Evolutionary conservation across 2,888 invertebrate species (phyloP).

Genomic region (Drosophila stalkeri): DNA sequence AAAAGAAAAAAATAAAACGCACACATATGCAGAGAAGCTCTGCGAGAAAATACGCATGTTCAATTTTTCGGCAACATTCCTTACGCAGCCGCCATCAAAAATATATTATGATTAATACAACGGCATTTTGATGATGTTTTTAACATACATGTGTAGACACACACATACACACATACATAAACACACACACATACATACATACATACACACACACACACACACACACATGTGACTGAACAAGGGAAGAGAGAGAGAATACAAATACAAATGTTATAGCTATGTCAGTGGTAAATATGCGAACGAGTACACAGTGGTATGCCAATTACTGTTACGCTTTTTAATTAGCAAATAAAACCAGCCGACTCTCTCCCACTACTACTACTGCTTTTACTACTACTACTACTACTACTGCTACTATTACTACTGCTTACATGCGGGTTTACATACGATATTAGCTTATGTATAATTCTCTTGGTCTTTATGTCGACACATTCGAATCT

Average conservation of each 20-base stretch:
- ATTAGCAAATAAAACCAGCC: conserved; percentile 56
- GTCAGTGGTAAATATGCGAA: conserved; percentile 44
- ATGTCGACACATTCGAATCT: conserved; percentile 18
- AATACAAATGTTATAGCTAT: conserved; percentile 35
- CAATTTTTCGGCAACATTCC: conserved; percentile 64
- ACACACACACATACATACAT: not conserved
- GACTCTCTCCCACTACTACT: conserved; percentile 1
- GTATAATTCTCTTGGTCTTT: conserved; percentile 28
- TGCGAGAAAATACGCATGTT: conserved; percentile 43
- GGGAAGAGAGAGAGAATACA: conserved; percentile 25
- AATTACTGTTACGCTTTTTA: conserved; percentile 79
- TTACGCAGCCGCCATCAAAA: conserved; percentile 54
- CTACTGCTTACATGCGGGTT: conserved; percentile 25
- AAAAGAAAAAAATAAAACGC: too few relatives aligned
- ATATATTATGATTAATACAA: conserved; percentile 79
- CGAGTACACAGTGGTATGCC: conserved; percentile 69
- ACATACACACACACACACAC: not conserved
- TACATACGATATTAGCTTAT: conserved; percentile 46
- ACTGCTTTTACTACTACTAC: conserved; percentile 7
- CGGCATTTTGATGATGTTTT: conserved; percentile 69
- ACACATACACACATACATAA: not conserved
- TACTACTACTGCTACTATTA: conserved; percentile 6
- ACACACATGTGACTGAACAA: conserved; percentile 1
- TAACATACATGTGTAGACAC: conserved; percentile 29
- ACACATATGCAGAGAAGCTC: conserved; percentile 7